Percentiles rank a stretch among this genome's conserved stretches.
Evolutionary conservation across 1,140 invertebrate genomes (phyloP).

Genomic region (Cecropterus lyciades): DNA sequence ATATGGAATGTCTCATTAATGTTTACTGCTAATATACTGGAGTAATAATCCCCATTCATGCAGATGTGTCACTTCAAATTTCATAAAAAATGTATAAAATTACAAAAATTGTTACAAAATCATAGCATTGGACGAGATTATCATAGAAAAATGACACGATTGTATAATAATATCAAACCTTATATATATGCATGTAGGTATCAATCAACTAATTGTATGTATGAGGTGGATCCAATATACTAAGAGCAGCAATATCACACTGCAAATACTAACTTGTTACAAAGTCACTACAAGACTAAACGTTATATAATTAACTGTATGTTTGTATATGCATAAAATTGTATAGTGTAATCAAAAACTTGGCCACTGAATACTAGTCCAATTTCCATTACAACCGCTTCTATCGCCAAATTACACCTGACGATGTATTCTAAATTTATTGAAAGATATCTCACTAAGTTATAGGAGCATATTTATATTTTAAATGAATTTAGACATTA

Average conservation of each 20-base stretch:
- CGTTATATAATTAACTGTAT: slow-evolving; percentile 69
- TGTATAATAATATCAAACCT: slow-evolving; percentile 79
- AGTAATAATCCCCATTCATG: slow-evolving; percentile 61
- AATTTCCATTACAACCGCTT: slow-evolving; percentile 40
- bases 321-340: slow-evolving; percentile 80
- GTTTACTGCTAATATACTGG: slow-evolving; percentile 70
- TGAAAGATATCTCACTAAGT: slow-evolving; percentile 50
- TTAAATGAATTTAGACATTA: slow-evolving; percentile 48
- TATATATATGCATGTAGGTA: slow-evolving; percentile 50
- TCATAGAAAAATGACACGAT: slow-evolving; percentile 63
- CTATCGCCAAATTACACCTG: slow-evolving; percentile 38
- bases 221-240: slow-evolving; percentile 62
- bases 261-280: slow-evolving; percentile 67
- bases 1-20: slow-evolving; percentile 83
- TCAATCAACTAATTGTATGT: slow-evolving; percentile 58
- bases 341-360: slow-evolving; percentile 78
- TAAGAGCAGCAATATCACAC: slow-evolving; percentile 49
- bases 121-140: slow-evolving; percentile 62
- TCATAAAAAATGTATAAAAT: slow-evolving; percentile 83
- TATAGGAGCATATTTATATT: slow-evolving; percentile 50
- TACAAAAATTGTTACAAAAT: slow-evolving; percentile 80
- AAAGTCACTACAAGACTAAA: slow-evolving; percentile 75
- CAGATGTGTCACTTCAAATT: slow-evolving; percentile 76
- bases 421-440: slow-evolving; percentile 41
- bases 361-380: slow-evolving; percentile 70